Evolutionary conservation across 2,113 vertebrate species (phyloP), one percentile per base, ranked within the genome.

Genomic region (Phaetusa simplex): DNA sequence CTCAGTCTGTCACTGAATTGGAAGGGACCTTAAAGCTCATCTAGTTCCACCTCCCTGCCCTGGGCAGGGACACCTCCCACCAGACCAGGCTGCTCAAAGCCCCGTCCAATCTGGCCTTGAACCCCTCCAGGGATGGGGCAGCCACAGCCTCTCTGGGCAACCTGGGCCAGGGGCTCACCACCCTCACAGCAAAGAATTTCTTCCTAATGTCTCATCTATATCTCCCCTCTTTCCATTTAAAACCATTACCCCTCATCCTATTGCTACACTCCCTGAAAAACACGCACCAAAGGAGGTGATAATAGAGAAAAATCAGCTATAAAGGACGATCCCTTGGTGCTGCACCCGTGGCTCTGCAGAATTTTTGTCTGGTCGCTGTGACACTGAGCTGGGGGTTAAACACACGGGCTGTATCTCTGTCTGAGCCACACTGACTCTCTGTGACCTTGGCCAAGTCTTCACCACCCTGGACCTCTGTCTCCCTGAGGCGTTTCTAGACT

Each of bases 291-390:
- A 91, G 38, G 72, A 69, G 27, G 3, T 3, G 38, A 56, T 42
- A 45, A 70, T 0, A 36, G 45, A 59, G 38, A 50, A 90, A 55
- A 55, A 62, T 16, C 27, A 36, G 20, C 0, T 6, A 3, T 21
- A 30, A 53, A 47, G 16, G 49, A 30, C 23, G 9, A 17, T 92
- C 8, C 14, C 5, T 22, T 20, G 34, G 30, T 58, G 87, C 59
- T 62, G n/a, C 38, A 8, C 0, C 1, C 0, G 0, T 58, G 55
- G n/a, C 23, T 72, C 11, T 61, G 30, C 18, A 71, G 61, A 77
- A 47, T 1, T 17, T 17, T 8, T 42, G 32, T 20, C 19, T 22
- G 1, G 11, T 30, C 8, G 2, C 38, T 24, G 18, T 62, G 88
- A 29, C 24, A 23, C 36, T 34, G 26, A 40, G 40, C 24, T 82